These are phyloP conservation scores for Mugil cephalus DNA, from an alignment of 2,113 vertebrate species.

Conservation along the genomic window DNA sequence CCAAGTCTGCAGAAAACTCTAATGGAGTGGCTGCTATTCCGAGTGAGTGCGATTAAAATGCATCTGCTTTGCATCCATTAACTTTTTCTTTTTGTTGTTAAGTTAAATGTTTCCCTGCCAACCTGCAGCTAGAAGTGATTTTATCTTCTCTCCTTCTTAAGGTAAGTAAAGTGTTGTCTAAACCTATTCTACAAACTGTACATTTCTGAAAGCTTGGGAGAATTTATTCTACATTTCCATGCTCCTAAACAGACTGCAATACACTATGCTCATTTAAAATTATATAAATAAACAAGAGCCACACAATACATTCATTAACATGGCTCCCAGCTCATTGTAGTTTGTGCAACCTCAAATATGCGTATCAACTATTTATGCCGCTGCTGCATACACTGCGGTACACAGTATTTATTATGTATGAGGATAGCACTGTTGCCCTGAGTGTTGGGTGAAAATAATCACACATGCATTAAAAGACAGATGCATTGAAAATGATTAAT, in stretches of 20 bases:
- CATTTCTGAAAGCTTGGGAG: background rate
- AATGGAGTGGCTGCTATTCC: background rate
- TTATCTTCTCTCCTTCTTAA: background rate
- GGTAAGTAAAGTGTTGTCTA: background rate
- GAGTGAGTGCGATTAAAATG: slow-evolving; percentile 1
- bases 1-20: background rate
- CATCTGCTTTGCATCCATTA: slow-evolving; percentile 24
- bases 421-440: slow-evolving; percentile 19
- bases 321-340: slow-evolving; percentile 25
- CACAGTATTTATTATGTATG: slow-evolving; percentile 58
- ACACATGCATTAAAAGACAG: slow-evolving; percentile 16
- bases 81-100: background rate
- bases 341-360: slow-evolving; percentile 28
- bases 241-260: background rate
- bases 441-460: slow-evolving; percentile 36
- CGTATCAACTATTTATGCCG: slow-evolving; percentile 57
- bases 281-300: slow-evolving; percentile 33
- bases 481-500: background rate
- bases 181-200: background rate
- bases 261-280: slow-evolving; percentile 2
- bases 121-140: background rate
- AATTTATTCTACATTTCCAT: slow-evolving; percentile 3
- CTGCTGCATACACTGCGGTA: slow-evolving; percentile 32
- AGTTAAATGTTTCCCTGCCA: background rate
- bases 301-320: slow-evolving; percentile 52